Base-by-base conservation (phyloP, 2,888 invertebrate species). In the Heliconius charithonia region DNA sequence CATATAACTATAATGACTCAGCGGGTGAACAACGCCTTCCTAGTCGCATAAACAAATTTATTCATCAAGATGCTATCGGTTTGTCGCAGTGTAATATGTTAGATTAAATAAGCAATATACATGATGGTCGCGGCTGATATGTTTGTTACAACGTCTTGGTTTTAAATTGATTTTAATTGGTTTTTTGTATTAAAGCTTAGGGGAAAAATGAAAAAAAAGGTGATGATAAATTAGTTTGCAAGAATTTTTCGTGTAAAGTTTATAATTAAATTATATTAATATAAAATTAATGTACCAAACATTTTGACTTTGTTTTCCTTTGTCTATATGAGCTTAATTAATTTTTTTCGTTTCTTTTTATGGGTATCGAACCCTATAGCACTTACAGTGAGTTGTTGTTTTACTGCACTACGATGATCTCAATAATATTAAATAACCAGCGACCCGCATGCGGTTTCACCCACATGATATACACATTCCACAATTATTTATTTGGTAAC, bases 11-110 rank as follows among this genome's bases (percentile, higher is more conserved):
- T 81, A 82, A 82, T 82, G 82, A 78, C 71, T 79, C 78, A 66
- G 76, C 77, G 62, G 77, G 77, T 80, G 76, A 79, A 59, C 76
- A 79, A 81, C 81, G 85, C 83, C 85, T 86, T 83, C 85, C 83
- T 87, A 86, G 87, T 88, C 88, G 87, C 87, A 85, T 82, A 83
- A 87, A 87, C 86, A 89, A 90, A 91, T 91, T 89, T 90, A 91
- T 91, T 89, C 90, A 88, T 87, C 86, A 87, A 86, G 88, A 89
- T 89, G 83, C 83, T 89, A 89, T 90, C 90, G 81, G 83, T 82
- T 83, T 84, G 85, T 84, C 85, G 85, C 84, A 82, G 82, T 80
- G 85, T 85, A 84, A 85, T 86, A 86, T 83, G 85, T 85, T 85
- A 85, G 85, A 85, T 87, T 85, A 86, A 82, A 83, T 86, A 86